These are phyloP conservation scores for Poeciliopsis turrubarensis DNA, from an alignment of 2,113 vertebrate genomes.

Conservation along the genomic window DNA sequence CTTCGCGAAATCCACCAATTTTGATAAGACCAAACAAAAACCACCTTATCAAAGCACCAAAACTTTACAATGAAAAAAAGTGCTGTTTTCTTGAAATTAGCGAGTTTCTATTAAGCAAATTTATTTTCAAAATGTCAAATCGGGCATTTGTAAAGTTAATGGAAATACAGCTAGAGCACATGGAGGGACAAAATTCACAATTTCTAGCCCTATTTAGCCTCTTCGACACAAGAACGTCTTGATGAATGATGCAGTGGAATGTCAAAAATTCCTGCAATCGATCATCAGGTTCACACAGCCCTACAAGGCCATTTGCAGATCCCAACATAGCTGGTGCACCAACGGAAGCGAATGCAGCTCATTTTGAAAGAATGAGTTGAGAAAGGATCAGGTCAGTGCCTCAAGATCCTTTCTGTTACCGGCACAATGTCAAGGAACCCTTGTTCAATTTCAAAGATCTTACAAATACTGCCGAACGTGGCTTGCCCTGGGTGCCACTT, in stretches of 20 bases:
- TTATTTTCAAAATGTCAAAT: too few species aligned
- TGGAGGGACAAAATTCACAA: background rate
- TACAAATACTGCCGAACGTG: background rate
- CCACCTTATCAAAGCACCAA: too few species aligned
- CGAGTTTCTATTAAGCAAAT: too few species aligned
- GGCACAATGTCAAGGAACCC: constrained; percentile 25
- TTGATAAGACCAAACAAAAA: too few species aligned
- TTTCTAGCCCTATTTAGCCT: background rate
- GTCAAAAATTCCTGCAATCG: background rate
- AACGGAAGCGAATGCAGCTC: constrained; percentile 18
- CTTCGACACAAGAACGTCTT: background rate
- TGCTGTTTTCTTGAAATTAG: too few species aligned
- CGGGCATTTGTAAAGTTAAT: background rate
- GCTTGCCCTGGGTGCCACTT: background rate
- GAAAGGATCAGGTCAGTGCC: constrained; percentile 28
- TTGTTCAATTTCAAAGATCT: constrained; percentile 3
- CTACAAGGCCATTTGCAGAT: background rate
- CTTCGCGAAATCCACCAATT: too few species aligned
- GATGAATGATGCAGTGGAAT: background rate
- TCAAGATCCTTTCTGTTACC: constrained; percentile 31
- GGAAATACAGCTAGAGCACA: background rate
- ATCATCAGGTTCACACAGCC: background rate
- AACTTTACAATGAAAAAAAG: too few species aligned
- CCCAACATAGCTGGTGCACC: background rate
- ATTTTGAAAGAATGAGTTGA: constrained; percentile 17